Evolutionary conservation across 2,888 invertebrate species (phyloP).

Genomic region (Caenorhabditis zanzibari): DNA sequence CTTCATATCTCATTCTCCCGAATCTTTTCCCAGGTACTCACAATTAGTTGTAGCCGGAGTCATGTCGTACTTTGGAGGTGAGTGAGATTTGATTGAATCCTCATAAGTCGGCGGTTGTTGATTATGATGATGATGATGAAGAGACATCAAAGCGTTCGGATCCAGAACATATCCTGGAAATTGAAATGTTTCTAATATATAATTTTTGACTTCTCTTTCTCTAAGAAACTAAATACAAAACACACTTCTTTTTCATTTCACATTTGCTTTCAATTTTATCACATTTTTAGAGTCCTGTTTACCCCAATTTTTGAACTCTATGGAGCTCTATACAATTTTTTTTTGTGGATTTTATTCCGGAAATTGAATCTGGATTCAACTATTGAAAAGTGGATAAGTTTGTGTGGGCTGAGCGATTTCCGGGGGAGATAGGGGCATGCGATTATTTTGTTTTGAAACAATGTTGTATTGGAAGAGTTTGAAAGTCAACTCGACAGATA

Average conservation of each 20-base stretch:
- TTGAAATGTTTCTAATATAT: too few species aligned
- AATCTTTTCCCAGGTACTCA: slow-evolving; percentile 25
- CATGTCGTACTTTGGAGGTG: slow-evolving; percentile 59
- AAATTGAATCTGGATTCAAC: slow-evolving; percentile 20
- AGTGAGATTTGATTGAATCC: slow-evolving; percentile 55
- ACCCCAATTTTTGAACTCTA: slow-evolving; percentile 5
- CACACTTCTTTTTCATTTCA: slow-evolving; percentile 22
- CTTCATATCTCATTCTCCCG: neutral
- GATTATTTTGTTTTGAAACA: neutral
- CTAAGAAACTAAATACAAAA: neutral
- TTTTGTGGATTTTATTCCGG: neutral
- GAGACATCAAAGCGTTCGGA: slow-evolving; percentile 45
- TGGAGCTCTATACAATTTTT: neutral
- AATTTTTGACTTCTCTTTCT: too few species aligned
- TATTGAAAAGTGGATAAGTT: neutral
- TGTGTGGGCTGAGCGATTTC: neutral
- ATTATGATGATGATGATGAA: slow-evolving; percentile 33
- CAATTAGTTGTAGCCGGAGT: slow-evolving; percentile 61
- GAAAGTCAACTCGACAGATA: too few species aligned
- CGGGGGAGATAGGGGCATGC: neutral
- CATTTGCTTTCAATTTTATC: slow-evolving; percentile 56
- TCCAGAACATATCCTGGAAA: slow-evolving; percentile 60
- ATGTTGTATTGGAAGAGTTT: neutral
- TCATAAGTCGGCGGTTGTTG: slow-evolving; percentile 62
- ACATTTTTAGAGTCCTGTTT: slow-evolving; percentile 50